Base-by-base conservation (phyloP, 1,140 invertebrate genomes). In the Drosophila melanica region DNA sequence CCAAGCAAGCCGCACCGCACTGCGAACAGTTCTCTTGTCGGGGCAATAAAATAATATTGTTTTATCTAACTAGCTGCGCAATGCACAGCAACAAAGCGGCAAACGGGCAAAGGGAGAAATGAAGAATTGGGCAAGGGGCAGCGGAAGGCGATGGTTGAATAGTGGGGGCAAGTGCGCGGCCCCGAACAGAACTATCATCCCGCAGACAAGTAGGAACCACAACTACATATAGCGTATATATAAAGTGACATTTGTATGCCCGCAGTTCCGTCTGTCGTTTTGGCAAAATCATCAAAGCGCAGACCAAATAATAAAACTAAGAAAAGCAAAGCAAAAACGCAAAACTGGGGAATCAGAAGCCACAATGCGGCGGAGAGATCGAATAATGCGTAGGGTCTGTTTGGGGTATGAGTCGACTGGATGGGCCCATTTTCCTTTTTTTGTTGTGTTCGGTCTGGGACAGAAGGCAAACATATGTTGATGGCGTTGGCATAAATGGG, bases 11-110 rank as follows among this genome's bases (percentile, higher is more conserved):
- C 44, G 16, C 16, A 41, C 12, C 39, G 27, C 27, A 54, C 20
- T 63, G 60, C 55, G 50, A 37, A 16, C 41, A 54, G 54, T 41
- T 35, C 59, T 48, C 23, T 11, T 14, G 47, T 44, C 57, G 18
- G 44, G 75, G 65, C 82, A 87, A 82, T 87, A 87, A 82, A 87
- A 87, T 87, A 87, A 87, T 87, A 87, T 89, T 87, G 82, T 82
- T 77, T 87, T 87, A 87, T 87, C 82, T 87, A 82, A 87, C 82
- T 87, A 87, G 81, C 79, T 86, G 82, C 59, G 79, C 82, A 81
- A 70, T 87, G 81, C 82, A 81, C 75, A 81, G 59, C 57, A 81
- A 71, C 65, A 81, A 78, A 37, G 55, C 33, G 33, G 33, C 33
- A 35, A 35, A 35, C 10, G 47, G 42, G 41, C 51, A 80, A 63